phyloP scores from a whole-genome alignment of 2,797 vertebrate genomes.

The Leucoraja ocellata region DNA sequence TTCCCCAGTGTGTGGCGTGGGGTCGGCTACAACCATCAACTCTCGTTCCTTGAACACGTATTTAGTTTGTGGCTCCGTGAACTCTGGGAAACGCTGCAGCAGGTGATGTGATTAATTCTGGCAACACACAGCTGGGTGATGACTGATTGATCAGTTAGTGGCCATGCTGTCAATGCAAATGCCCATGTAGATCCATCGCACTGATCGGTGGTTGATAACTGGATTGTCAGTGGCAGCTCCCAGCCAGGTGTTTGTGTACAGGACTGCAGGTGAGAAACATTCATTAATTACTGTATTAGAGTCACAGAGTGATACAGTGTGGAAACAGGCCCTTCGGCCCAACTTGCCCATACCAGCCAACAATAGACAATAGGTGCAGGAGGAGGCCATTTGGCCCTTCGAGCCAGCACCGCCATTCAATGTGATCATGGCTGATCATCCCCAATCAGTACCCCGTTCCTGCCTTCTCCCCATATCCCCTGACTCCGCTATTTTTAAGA shows the following conservation, averaged over 20 bases:
- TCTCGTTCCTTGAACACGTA: not conserved
- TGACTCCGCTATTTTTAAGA: too few species aligned
- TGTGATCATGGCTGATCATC: too few species aligned
- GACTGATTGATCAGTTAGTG: conserved; percentile 7
- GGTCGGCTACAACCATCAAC: not conserved
- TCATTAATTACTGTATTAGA: not conserved
- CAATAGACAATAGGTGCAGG: too few species aligned
- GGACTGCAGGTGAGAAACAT: not conserved
- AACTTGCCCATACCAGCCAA: too few species aligned
- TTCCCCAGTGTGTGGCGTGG: not conserved
- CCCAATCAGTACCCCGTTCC: too few species aligned
- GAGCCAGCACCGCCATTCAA: too few species aligned
- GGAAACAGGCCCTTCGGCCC: too few species aligned
- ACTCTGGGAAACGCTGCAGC: not conserved
- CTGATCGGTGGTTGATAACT: not conserved
- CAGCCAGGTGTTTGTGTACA: not conserved
- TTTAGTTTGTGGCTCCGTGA: not conserved
- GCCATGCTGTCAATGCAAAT: not conserved
- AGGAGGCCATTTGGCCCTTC: too few species aligned
- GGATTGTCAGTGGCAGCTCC: not conserved
- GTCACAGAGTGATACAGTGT: too few species aligned
- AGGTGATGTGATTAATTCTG: not conserved
- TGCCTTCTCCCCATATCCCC: too few species aligned
- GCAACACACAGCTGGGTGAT: not conserved
- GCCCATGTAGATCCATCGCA: not conserved